Percentiles rank a stretch among this genome's conserved stretches.
Conservation (phyloP, 2,888 invertebrate genomes). For the Nymphalis c-album region DNA sequence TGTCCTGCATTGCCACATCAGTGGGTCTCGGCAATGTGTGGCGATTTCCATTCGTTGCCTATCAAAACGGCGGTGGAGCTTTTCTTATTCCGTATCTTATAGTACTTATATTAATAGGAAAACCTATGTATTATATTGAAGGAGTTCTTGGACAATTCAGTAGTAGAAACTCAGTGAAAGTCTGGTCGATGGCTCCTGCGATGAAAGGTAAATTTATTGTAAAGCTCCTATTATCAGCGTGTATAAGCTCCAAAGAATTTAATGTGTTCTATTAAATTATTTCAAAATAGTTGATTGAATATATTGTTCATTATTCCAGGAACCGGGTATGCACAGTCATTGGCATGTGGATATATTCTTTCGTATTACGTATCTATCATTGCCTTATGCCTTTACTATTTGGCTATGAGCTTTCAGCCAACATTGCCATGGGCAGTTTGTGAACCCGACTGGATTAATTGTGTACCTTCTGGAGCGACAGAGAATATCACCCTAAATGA, state of each 20-base stretch:
- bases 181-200: conserved; percentile 85
- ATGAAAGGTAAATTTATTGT: conserved; percentile 86
- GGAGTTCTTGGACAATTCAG: conserved; percentile 92
- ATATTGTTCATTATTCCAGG: conserved; percentile 65
- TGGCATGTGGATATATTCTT: conserved; percentile 84
- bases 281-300: not conserved
- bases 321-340: conserved; percentile 85
- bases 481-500: conserved; percentile 45
- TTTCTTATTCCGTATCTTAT: conserved; percentile 88
- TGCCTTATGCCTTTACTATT: conserved; percentile 87
- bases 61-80: conserved; percentile 87
- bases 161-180: conserved; percentile 88
- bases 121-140: conserved; percentile 91
- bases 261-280: too few species aligned
- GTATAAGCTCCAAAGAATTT: not conserved
- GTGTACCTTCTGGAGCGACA: conserved; percentile 65
- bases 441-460: conserved; percentile 78
- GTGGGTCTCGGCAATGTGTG: conserved; percentile 88
- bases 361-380: conserved; percentile 90
- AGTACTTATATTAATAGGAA: conserved; percentile 85
- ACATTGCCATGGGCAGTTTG: conserved; percentile 89
- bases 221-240: too few species aligned
- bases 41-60: conserved; percentile 83
- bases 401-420: conserved; percentile 85
- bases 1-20: conserved; percentile 87